Conservation (phyloP, 1,140 invertebrate species). For the Plectrocnemia conspersa region DNA sequence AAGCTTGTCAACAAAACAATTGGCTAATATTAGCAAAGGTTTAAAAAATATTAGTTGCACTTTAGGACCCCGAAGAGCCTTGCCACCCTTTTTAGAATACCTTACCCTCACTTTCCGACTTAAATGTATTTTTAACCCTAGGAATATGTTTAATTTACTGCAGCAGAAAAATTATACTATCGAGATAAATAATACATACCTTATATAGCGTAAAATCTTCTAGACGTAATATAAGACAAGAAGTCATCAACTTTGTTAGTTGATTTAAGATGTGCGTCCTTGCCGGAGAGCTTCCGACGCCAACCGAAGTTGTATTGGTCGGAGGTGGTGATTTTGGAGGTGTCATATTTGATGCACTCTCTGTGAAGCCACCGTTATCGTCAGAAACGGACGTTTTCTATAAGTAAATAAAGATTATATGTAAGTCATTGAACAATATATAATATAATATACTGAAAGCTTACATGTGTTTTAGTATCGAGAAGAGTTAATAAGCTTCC, state of each 20-base stretch:
- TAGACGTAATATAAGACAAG: slow-evolving; percentile 83
- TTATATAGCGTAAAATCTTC: slow-evolving; percentile 83
- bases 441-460: not conserved
- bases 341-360: slow-evolving; percentile 3
- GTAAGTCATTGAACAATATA: not conserved
- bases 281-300: slow-evolving; percentile 50
- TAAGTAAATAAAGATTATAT: not conserved
- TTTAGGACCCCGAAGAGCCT: too few relatives aligned
- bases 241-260: slow-evolving; percentile 84
- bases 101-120: too few relatives aligned
- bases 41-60: too few relatives aligned
- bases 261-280: slow-evolving; percentile 68
- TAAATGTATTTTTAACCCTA: too few relatives aligned
- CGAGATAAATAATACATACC: slow-evolving; percentile 47
- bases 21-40: too few relatives aligned
- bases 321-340: slow-evolving; percentile 40
- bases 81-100: too few relatives aligned
- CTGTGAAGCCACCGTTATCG: not conserved
- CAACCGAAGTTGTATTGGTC: slow-evolving; percentile 41
- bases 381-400: slow-evolving; percentile 17
- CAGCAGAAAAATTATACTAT: too few relatives aligned
- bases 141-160: too few relatives aligned
- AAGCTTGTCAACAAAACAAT: too few relatives aligned
- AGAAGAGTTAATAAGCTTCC: slow-evolving; percentile 60
- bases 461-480: slow-evolving; percentile 42